Conservation (phyloP, 2,113 vertebrate genomes). For the Aegypius monachus region DNA sequence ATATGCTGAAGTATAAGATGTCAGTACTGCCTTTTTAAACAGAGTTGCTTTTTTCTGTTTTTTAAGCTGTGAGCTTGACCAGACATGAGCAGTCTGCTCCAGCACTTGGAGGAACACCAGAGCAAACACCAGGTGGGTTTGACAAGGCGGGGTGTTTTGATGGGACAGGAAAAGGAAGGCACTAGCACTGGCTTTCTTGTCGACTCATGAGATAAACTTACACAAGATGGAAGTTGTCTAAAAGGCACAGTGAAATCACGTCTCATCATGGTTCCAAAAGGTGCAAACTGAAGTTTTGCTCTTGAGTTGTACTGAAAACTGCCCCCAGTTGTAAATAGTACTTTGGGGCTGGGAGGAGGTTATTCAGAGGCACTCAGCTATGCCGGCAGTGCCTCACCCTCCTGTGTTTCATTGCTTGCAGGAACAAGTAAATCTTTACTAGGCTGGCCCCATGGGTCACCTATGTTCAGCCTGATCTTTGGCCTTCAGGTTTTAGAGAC, state of each 20-base stretch:
- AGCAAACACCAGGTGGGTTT: slow-evolving; percentile 78
- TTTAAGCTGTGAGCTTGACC: slow-evolving; percentile 92
- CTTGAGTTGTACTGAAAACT: not conserved
- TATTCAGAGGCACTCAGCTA: not conserved
- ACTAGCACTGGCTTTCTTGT: not conserved
- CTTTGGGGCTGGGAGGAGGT: not conserved
- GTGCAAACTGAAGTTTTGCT: not conserved
- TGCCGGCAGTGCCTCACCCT: not conserved
- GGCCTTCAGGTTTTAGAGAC: not conserved
- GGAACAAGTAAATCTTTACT: not conserved
- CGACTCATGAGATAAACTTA: not conserved
- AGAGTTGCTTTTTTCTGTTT: slow-evolving; percentile 59
- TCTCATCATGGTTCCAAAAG: not conserved
- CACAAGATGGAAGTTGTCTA: not conserved
- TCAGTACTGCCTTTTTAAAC: slow-evolving; percentile 66
- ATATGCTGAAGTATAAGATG: slow-evolving; percentile 42
- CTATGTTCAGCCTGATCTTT: not conserved
- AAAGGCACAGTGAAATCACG: not conserved
- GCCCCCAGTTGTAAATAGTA: not conserved
- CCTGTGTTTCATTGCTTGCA: not conserved
- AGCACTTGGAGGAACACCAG: slow-evolving; percentile 83
- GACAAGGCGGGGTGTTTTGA: slow-evolving; percentile 20
- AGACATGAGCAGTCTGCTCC: slow-evolving; percentile 98
- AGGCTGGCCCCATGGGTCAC: not conserved
- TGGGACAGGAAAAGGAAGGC: not conserved